Evolutionary conservation across 2,888 invertebrate genomes (phyloP), one percentile per base, ranked within the genome.

Genomic region (Sminthurides aquaticus): DNA sequence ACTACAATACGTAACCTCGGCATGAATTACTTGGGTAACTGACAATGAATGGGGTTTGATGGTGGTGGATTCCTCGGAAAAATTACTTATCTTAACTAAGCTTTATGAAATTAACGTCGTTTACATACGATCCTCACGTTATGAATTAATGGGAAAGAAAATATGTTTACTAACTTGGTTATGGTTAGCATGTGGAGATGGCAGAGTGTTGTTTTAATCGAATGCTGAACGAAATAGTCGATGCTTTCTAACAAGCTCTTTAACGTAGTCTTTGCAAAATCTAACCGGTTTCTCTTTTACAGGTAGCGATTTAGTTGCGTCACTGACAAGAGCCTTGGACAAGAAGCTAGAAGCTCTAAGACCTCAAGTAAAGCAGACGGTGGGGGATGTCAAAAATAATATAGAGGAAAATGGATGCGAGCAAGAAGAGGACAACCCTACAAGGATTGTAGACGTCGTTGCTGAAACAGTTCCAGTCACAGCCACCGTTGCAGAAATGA

Each of bases 241-340:
- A n/a, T n/a, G n/a, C n/a, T n/a, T n/a, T n/a, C n/a, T n/a, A n/a
- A n/a, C n/a, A n/a, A n/a, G n/a, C n/a, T n/a, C n/a, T n/a, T 34
- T 34, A 11, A 5, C 5, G 43, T 34, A 34, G 43, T 34, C 15
- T 11, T 34, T 34, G 43, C 5, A 34, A 28, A 26, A 27, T 28
- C 25, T 27, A 57, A 55, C 5, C 22, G 25, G 22, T 22, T 3
- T 34, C 15, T 15, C 20, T 52, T 15, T 52, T 20, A 20, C 52
- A 22, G 91, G 90, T 79, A 85, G 88, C 77, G 90, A 91, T 81
- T 86, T 91, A 75, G 82, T 91, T 79, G 87, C 88, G 78, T 87
- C 87, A 75, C 85, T 92, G 78, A 91, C 90, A 75, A 88, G 87
- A 77, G 87, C 90, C 67, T 86, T 91, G 80, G 91, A 91, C 79